Conservation (phyloP, 2,113 vertebrate species). For the Strix aluco region DNA sequence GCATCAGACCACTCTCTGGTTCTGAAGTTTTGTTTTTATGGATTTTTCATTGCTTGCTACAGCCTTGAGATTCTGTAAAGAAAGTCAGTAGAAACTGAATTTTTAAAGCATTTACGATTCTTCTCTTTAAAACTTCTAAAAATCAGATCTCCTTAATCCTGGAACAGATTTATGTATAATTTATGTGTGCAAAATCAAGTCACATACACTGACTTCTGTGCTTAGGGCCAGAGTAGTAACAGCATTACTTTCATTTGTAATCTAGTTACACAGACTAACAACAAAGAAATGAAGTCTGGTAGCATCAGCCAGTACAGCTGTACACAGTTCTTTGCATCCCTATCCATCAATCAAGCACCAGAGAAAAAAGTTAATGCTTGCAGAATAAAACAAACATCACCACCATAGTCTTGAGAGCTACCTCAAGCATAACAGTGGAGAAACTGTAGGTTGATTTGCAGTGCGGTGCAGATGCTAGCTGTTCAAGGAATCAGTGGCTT, state of each 20-base stretch:
- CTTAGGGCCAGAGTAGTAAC: background rate
- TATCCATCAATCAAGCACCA: background rate
- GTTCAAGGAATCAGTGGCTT: background rate
- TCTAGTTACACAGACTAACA: background rate
- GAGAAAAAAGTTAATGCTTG: background rate
- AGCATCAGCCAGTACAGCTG: background rate
- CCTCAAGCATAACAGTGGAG: accelerated
- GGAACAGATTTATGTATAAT: slow-evolving; percentile 18
- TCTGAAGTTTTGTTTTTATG: slow-evolving; percentile 43
- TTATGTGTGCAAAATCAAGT: background rate
- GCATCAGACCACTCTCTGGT: background rate
- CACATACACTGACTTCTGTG: background rate
- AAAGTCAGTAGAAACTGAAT: background rate
- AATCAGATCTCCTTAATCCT: background rate
- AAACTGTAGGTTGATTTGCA: accelerated
- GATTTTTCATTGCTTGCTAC: slow-evolving; percentile 4
- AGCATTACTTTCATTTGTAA: background rate
- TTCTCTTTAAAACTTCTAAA: background rate
- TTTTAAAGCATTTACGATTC: background rate
- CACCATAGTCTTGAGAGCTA: background rate
- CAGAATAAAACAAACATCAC: background rate
- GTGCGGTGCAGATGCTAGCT: background rate
- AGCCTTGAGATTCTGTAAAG: background rate
- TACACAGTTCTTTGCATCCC: background rate
- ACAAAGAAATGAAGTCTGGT: background rate